phyloP scores from a whole-genome alignment of 2,888 invertebrate species.

The Alcis repandata region DNA sequence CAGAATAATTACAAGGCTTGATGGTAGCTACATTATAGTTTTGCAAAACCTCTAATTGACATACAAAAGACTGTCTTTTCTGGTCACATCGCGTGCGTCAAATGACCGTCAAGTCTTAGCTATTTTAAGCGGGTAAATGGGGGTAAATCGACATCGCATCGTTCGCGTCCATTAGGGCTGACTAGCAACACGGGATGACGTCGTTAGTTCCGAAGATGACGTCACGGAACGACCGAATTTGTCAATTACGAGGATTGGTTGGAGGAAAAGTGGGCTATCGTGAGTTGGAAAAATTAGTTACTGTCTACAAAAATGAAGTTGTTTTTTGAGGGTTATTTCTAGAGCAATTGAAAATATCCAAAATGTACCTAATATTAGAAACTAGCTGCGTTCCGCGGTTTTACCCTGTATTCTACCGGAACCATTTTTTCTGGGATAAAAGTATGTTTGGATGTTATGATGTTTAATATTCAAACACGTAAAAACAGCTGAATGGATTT shows the following conservation, averaged over 20 bases:
- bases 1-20: too few species aligned
- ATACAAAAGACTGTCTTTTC: neutral
- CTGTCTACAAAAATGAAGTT: neutral
- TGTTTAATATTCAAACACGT: too few species aligned
- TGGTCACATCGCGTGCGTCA: conserved; percentile 26
- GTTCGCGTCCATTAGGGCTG: conserved; percentile 27
- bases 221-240: conserved; percentile 22
- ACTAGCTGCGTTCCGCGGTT: too few species aligned
- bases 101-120: conserved; percentile 28
- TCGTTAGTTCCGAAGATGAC: conserved; percentile 32
- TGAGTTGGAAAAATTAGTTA: neutral
- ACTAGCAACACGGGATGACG: conserved; percentile 29
- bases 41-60: too few species aligned
- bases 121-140: conserved; percentile 24
- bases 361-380: too few species aligned
- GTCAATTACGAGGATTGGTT: conserved; percentile 16
- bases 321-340: neutral
- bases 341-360: too few species aligned
- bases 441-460: too few species aligned
- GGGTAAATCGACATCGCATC: conserved; percentile 29
- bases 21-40: too few species aligned
- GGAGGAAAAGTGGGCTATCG: neutral
- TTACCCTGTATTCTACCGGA: too few species aligned
- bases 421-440: too few species aligned
- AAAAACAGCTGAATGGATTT: too few species aligned